Evolutionary conservation across 2,113 vertebrate genomes (phyloP), one percentile per base, ranked within the genome.

Genomic region (Ia io): DNA sequence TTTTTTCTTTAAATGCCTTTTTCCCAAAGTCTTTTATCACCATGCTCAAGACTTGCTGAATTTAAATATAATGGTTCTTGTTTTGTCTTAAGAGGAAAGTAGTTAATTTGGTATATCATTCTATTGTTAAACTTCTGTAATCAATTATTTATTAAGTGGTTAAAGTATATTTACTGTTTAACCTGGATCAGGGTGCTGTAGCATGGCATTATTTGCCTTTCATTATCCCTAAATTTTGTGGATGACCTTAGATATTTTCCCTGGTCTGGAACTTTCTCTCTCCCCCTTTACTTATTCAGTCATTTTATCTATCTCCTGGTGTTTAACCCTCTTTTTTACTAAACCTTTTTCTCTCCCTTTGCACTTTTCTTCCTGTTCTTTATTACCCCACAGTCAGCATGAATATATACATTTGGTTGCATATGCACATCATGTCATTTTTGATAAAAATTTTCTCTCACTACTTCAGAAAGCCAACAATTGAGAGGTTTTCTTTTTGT

Each of bases 1-100:
- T 69, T 87, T 95, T 91, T 96, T 80, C 37, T 87, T 88, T 80
- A 73, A 80, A 82, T 95, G n/a, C 25, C 12, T 53, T 83, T 82
- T 97, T 95, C 71, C 28, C 9, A 20, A 79, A 88, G 9, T 92
- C 59, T 94, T 73, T 93, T 93, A 74, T 59, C 91, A 2, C 83
- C 17, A 10, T 80, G 23, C 40, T 95, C 10, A 86, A 86, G 32
- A 53, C 13, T 82, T 42, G 25, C 37, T 88, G 70, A 87, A 73
- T 84, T 89, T 71, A 84, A 90, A 53, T 74, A 85, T 70, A 84
- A 28, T 76, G 65, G 22, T 84, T 86, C n/a, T 92, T 90, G 44
- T 88, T 63, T 44, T 73, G 16, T 96, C 9, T 20, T 90, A 87
- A 78, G 23, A 79, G 93, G 49, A 89, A 94, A 80, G 44, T 74